Percentiles rank a stretch among this genome's conserved stretches.
Conservation (phyloP, 2,113 vertebrate species). For the Phalacrocorax carbo region DNA sequence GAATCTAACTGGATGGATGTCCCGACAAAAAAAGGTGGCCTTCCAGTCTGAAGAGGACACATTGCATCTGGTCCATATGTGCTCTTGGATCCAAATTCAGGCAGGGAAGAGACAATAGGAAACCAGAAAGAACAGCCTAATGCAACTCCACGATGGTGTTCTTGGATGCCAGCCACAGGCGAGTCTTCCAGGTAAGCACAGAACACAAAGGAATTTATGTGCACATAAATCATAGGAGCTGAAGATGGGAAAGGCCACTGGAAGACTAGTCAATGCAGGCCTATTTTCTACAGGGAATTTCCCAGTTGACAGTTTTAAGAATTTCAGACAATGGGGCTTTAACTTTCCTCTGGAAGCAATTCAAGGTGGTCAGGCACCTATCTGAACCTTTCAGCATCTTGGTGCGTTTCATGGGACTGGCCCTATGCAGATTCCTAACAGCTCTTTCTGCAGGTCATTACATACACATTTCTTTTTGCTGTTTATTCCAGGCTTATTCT, state of each 20-base stretch:
- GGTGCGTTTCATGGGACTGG: accelerated
- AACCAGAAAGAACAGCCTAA: neutral
- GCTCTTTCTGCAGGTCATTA: neutral
- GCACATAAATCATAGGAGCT: neutral
- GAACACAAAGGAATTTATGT: conserved; percentile 15
- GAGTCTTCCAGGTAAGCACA: neutral
- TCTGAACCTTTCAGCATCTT: neutral
- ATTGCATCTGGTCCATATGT: neutral
- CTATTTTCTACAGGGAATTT: conserved; percentile 21
- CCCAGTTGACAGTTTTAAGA: neutral
- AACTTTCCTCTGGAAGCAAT: conserved; percentile 1
- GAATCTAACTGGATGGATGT: neutral
- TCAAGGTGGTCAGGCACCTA: neutral
- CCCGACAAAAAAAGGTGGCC: neutral
- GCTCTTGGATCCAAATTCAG: neutral
- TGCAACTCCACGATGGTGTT: neutral
- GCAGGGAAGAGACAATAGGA: neutral
- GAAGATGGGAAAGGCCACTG: conserved; percentile 23
- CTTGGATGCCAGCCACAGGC: neutral
- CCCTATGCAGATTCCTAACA: neutral
- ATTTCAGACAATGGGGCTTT: conserved; percentile 34
- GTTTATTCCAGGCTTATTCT: neutral
- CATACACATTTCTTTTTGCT: neutral
- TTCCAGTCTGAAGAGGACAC: neutral
- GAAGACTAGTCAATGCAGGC: conserved; percentile 39